Base-by-base conservation (phyloP, 2,113 vertebrate species). In the Aphelocoma coerulescens region DNA sequence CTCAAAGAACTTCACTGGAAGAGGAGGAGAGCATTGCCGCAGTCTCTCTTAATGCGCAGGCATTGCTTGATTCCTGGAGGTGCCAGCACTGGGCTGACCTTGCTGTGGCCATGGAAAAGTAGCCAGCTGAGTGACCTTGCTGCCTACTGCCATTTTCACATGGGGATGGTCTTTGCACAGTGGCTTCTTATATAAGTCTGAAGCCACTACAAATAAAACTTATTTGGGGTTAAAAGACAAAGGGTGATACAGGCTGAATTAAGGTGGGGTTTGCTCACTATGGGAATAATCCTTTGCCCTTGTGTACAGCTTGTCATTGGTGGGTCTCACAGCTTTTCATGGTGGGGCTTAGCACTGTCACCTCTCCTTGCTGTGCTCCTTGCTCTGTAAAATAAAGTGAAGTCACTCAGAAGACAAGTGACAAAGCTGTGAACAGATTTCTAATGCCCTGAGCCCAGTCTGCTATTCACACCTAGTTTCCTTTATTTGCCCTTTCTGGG, bases 181-280 rank as follows among this genome's bases (percentile, higher is more conserved):
- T 15, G 30, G 21, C 63, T 78, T 35, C 48, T 51, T 61, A 1
- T 9, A 5, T 11, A 33, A 14, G 3, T 39, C 51, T 63, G 57
- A 81, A 93, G 66, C 11, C 27, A 32, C 52, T 77, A 7, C 46
- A 83, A 24, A n/a, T 59, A 41, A 80, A 88, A 43, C 23, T 57
- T 81, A 24, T 0, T 65, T 65, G 6, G 30, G 21, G 19, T 46
- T 91, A 28, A 92, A 35, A 88, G 44, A 24, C 9, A 28, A 67
- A 84, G 43, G 13, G 30, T 28, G 23, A 32, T 55, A 46, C 24
- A 71, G n/a, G 57, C n/a, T 55, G 59, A 73, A 10, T 30, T 66
- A 24, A 55, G 35, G 33, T 52, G 48, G 13, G 4, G 6, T 71
- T 91, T 88, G 10, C 48, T 73, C 0, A 0, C 63, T 51, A 0